phyloP scores from a whole-genome alignment of 1,140 invertebrate genomes.

The Caenorhabditis briggsae region DNA sequence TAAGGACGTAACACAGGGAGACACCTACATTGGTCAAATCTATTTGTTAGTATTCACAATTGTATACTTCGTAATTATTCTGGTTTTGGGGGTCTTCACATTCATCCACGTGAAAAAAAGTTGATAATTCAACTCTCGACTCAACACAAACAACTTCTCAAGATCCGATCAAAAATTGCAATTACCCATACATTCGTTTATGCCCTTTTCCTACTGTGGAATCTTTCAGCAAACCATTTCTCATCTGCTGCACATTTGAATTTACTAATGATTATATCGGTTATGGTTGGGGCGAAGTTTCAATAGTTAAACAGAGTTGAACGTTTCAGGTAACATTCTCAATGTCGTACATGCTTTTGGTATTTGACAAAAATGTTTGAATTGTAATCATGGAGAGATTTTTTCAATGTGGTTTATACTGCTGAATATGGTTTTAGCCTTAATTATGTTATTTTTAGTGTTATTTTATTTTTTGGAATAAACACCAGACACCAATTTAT shows the following conservation, averaged over 20 bases:
- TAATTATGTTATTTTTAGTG: no score
- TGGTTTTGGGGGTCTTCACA: neutral
- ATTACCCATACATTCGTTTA: neutral
- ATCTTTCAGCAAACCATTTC: neutral
- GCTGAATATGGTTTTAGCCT: neutral
- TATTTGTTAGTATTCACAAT: neutral
- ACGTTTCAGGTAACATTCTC: conserved; percentile 9
- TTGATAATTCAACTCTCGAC: neutral
- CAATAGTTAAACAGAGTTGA: neutral
- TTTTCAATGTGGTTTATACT: neutral
- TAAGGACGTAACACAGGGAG: no score
- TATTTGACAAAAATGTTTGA: neutral
- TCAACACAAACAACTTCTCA: conserved; percentile 1
- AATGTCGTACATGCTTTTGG: neutral
- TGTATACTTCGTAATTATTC: neutral
- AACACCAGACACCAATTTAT: no score
- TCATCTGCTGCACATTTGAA: neutral
- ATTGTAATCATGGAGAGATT: neutral
- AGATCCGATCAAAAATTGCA: neutral
- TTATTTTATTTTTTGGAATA: no score
- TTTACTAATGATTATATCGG: neutral
- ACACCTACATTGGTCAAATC: neutral
- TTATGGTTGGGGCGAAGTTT: neutral
- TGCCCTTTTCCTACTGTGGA: neutral
- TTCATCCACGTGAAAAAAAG: neutral